Evolutionary conservation across 92 coral and sea anemone genomes (phyloP).

Genomic region (Montipora capitata): DNA sequence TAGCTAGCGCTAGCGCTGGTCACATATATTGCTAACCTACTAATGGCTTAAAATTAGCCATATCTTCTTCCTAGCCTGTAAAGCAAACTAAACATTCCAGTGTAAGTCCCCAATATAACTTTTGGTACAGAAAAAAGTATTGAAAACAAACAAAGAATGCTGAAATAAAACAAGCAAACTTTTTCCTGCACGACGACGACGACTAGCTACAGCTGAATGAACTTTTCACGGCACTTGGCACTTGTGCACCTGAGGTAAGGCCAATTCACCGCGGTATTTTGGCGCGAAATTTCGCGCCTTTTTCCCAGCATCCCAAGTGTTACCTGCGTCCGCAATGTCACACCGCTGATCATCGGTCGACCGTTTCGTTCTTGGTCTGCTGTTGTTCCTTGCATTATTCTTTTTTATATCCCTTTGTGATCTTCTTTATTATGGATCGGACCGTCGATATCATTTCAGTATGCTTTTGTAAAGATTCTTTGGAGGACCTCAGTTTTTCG

Average conservation of each 20-base stretch:
- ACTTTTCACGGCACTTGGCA: constrained; percentile 1
- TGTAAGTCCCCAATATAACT: neutral
- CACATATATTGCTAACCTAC: neutral
- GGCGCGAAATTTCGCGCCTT: constrained; percentile 15
- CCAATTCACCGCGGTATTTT: neutral
- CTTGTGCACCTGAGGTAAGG: neutral
- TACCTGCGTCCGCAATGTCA: neutral
- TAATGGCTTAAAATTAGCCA: too few relatives aligned
- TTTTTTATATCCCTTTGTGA: too few relatives aligned
- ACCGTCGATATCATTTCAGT: constrained; percentile 14
- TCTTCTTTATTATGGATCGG: neutral
- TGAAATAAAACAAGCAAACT: neutral
- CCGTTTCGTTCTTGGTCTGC: neutral
- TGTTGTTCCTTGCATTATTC: neutral
- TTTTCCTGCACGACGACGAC: constrained; percentile 1
- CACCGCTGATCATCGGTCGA: neutral
- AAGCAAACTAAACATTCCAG: neutral
- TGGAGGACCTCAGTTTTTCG: constrained; percentile 40
- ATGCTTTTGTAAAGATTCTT: constrained; percentile 43
- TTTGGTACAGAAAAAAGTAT: neutral
- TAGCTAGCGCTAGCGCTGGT: neutral
- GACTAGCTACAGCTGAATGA: neutral
- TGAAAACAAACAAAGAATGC: neutral
- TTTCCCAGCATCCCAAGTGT: constrained; percentile 5
- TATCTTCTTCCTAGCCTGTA: neutral